Base-by-base conservation (phyloP, 2,113 vertebrate genomes). In the Butorides virescens region DNA sequence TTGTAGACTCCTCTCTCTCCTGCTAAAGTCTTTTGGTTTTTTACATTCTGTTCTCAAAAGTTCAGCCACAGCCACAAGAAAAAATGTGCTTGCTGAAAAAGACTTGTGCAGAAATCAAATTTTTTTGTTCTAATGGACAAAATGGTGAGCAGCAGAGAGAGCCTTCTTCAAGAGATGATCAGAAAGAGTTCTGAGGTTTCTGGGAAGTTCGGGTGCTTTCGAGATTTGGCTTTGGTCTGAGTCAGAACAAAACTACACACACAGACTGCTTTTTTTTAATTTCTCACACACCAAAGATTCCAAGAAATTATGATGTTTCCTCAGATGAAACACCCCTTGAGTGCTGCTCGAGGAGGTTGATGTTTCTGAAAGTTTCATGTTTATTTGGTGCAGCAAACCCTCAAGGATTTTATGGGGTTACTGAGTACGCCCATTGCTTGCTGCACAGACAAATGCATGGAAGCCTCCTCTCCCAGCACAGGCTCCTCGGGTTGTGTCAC, bases 171-270 rank as follows among this genome's bases (percentile, higher is more conserved):
- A 56, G 26, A 86, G 20, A 37, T 50, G 19, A 95, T 79, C 63
- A 93, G 42, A 92, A 86, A 89, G 7, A 15, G 18, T 86, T 91
- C 25, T 76, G 66, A 94, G 42, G 32, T 92, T 95, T 95, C 94
- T 83, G 66, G 67, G 78, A 94, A 94, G 22, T 72, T 67, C 4
- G 13, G 37, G 34, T 0, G 0, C 62, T 86, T 73, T 72, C 1
- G 0, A 71, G 83, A 87, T 53, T 65, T 68, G 10, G 4, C 32
- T 74, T 88, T 59, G 37, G 17, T 75, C 70, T 83, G 56, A 88
- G 65, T 78, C 46, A 70, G 63, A 87, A 68, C 30, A 56, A 75
- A 87, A 75, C n/a, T 80, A 52, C 11, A 53, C 13, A 56, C 6
- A 82, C 2, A 82, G 3, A 15, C 26, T 16, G 42, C 22, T 36